These are phyloP conservation scores for Dastarcus helophoroides DNA, from an alignment of 2,888 invertebrate species.

Conservation along the genomic window DNA sequence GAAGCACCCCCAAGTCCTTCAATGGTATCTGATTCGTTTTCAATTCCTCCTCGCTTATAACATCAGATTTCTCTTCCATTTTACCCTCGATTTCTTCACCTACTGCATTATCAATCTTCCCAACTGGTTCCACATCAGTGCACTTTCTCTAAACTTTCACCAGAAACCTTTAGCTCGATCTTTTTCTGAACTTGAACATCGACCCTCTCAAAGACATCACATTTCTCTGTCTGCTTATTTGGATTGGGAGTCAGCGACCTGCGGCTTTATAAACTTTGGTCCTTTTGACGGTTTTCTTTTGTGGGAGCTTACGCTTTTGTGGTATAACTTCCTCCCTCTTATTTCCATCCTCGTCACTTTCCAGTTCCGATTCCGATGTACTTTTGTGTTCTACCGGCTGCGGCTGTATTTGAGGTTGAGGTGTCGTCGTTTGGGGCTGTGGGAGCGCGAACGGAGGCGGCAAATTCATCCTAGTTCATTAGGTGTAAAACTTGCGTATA, in stretches of 20 bases:
- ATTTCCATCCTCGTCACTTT: conserved; percentile 44
- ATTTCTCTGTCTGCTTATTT: conserved; percentile 32
- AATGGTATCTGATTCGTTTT: conserved; percentile 55
- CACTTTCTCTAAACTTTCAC: conserved; percentile 23
- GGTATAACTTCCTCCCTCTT: conserved; percentile 36
- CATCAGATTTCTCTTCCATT: conserved; percentile 20
- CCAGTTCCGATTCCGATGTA: conserved; percentile 50
- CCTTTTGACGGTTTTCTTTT: conserved; percentile 42
- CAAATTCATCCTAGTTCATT: conserved; percentile 91
- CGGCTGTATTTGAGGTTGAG: conserved; percentile 33
- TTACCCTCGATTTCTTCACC: conserved; percentile 20
- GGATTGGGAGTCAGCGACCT: conserved; percentile 13
- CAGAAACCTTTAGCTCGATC: conserved; percentile 43
- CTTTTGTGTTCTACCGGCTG: conserved; percentile 13
- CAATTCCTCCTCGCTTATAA: conserved; percentile 54
- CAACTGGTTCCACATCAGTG: conserved; percentile 10
- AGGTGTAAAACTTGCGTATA: conserved; percentile 79
- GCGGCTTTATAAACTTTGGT: conserved; percentile 42
- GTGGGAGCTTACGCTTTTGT: conserved; percentile 35
- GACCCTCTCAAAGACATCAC: conserved; percentile 44
- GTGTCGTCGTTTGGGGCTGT: too few species aligned
- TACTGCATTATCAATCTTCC: conserved; percentile 12
- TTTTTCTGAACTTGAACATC: conserved; percentile 37
- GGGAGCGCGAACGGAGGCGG: conserved; percentile 66
- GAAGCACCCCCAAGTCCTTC: conserved; percentile 59